Evolutionary conservation across 2,797 vertebrate species (phyloP).

Genomic region (Pogonophryne albipinna): DNA sequence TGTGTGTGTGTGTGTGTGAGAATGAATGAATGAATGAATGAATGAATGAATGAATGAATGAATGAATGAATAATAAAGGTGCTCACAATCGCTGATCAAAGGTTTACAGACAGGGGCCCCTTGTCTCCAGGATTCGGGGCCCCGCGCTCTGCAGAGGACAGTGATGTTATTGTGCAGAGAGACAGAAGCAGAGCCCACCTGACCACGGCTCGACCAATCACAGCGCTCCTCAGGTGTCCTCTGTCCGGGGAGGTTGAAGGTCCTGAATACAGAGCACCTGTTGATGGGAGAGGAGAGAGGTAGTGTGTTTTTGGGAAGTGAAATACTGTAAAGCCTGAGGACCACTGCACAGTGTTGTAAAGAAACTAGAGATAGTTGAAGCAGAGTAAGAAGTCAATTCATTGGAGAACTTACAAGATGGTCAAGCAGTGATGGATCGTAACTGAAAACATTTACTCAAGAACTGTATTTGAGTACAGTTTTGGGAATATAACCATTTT

Average conservation of each 20-base stretch:
- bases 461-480: neutral
- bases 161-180: slow-evolving; percentile 56
- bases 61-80: too few species aligned
- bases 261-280: slow-evolving; percentile 35
- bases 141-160: slow-evolving; percentile 48
- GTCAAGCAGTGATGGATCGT: neutral
- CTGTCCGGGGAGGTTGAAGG: slow-evolving; percentile 56
- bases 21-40: too few species aligned
- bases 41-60: too few species aligned
- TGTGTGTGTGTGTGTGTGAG: too few species aligned
- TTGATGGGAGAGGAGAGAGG: slow-evolving; percentile 7
- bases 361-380: neutral
- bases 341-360: neutral
- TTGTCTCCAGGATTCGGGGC: slow-evolving; percentile 45
- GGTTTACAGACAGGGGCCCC: slow-evolving; percentile 41
- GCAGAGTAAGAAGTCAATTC: neutral
- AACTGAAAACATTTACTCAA: neutral
- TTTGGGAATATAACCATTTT: neutral
- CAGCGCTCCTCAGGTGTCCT: slow-evolving; percentile 44
- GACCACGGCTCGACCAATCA: slow-evolving; percentile 57
- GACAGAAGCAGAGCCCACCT: slow-evolving; percentile 51
- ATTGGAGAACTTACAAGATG: rapidly evolving
- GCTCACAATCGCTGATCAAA: slow-evolving; percentile 48
- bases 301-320: neutral
- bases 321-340: neutral